Evolutionary conservation across 2,888 invertebrate species (phyloP).

Genomic region (Aphelenchoides bicaudatus): DNA sequence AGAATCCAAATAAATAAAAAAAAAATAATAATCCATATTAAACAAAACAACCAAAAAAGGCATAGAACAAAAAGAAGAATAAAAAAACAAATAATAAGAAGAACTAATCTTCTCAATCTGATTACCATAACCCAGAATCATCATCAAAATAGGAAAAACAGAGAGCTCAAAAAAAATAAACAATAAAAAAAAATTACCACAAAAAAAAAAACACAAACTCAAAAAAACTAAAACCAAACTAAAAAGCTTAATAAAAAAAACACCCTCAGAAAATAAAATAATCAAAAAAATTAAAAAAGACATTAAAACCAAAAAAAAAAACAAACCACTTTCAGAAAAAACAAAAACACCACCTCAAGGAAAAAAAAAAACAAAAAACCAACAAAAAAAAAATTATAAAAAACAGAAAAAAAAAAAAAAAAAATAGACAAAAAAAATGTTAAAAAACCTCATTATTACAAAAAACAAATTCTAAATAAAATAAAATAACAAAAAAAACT

Average conservation of each 20-base stretch:
- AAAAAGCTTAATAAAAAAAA: conserved; percentile 43
- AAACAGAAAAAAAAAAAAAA: conserved; percentile 37
- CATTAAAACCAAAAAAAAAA: conserved; percentile 19
- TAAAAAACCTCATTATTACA: conserved; percentile 42
- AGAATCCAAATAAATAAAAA: conserved; percentile 34
- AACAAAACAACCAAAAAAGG: conserved; percentile 45
- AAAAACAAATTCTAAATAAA: conserved; percentile 23
- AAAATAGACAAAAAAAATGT: conserved; percentile 33
- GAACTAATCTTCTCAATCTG: conserved; percentile 51
- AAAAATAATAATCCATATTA: conserved; percentile 40
- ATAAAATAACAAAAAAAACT: conserved; percentile 37
- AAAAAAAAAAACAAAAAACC: conserved; percentile 61
- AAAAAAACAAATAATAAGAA: conserved; percentile 47
- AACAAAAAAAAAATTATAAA: conserved; percentile 49
- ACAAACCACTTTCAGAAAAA: conserved; percentile 69
- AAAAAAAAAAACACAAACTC: conserved; percentile 47
- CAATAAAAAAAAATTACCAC: conserved; percentile 42
- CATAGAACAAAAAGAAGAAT: conserved; percentile 47
- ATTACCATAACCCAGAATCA: conserved; percentile 43
- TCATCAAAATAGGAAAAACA: conserved; percentile 45
- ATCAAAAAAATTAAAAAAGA: conserved; percentile 39
- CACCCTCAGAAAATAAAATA: conserved; percentile 38
- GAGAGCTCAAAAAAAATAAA: conserved; percentile 50
- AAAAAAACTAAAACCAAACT: conserved; percentile 42
- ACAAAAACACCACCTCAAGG: conserved; percentile 71